Evolutionary conservation across 2,888 invertebrate species (phyloP), one percentile per base, ranked within the genome.

Genomic region (Drosophila nr. perissopoda): DNA sequence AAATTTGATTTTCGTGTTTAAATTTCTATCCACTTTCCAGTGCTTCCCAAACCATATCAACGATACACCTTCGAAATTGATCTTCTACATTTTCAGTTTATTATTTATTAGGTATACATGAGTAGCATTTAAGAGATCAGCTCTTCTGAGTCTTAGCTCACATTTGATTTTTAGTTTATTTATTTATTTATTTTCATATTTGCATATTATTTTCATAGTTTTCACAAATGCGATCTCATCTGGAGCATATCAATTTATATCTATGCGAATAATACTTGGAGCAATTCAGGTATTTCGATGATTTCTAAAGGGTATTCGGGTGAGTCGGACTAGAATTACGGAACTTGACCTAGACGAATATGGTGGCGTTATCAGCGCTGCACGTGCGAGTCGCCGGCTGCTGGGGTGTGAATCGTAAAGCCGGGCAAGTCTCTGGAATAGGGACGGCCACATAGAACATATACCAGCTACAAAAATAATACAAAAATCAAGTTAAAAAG

Each of bases 261-360:
- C 2, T 21, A 13, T 21, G 13, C 21, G 4, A 46, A 46, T 46
- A 21, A 13, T 46, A 16, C 46, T 1, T 2, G 8, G 4, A 46
- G 2, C 2, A 13, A 25, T 16, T 25, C 4, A 4, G 4, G 16
- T 13, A 46, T 46, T 46, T 46, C 8, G 7, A 1, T 4, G 16
- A 1, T 16, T 8, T 2, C 16, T 7, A 4, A 16, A 13, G 46
- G 46, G 46, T 46, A 16, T 46, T 4, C 13, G 8, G 7, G 4
- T 16, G 46, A 4, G 21, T 25, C 25, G 16, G 0, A 10, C 10
- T 8, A 4, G 46, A 38, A 29, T 42, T 57, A 66, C 38, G 48
- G 74, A 79, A 75, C 73, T 88, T 84, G 88, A 89, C 85, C 89
- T 76, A 88, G 88, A 70, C 85, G 83, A 69, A 64, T 57, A 40